Evolutionary conservation across 2,797 vertebrate genomes (phyloP), one percentile per base, ranked within the genome.

Genomic region (Sitta carolinensis): DNA sequence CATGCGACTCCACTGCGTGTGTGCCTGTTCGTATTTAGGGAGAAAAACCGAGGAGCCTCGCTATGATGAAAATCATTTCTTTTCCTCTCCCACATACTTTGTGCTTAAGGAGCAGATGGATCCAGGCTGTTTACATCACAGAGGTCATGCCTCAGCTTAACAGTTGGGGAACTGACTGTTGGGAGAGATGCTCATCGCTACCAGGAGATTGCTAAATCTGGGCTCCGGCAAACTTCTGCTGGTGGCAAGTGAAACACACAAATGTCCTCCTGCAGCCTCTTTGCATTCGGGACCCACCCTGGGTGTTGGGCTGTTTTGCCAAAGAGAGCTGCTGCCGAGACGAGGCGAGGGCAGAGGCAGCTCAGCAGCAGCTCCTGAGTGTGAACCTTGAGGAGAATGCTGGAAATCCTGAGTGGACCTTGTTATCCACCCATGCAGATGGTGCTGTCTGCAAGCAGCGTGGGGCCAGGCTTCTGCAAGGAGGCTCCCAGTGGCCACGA

Each of bases 71-170:
- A 96, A 89, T 75, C 7, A 93, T 96, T 94, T 91, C 89, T 96
- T 92, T 88, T 59, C 76, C 89, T 95, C 96, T 94, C 95, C 92
- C 93, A 94, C 96, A 94, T 91, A 96, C 94, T 96, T 88, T 94
- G 92, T 86, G 94, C 94, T 94, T 21, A 52, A 43, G 89, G 89
- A 97, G 95, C 95, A 97, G 95, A 96, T 97, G 95, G 92, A 95
- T 97, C 82, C 94, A 95, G 92, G 95, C 92, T 96, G 93, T 96
- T 97, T 97, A 96, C 94, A 96, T 96, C 94, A 96, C 70, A 63
- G 94, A 96, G 95, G 94, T 97, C 95, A 95, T 90, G 93, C 91
- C 96, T 94, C 89, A 94, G 96, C 83, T 86, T 96, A 97, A 94
- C 95, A 96, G 94, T 96, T 94, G 92, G 89, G 82, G 96, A 97